These are phyloP conservation scores for Pheosia gnoma DNA, from an alignment of 2,888 invertebrate genomes.

Conservation along the genomic window DNA sequence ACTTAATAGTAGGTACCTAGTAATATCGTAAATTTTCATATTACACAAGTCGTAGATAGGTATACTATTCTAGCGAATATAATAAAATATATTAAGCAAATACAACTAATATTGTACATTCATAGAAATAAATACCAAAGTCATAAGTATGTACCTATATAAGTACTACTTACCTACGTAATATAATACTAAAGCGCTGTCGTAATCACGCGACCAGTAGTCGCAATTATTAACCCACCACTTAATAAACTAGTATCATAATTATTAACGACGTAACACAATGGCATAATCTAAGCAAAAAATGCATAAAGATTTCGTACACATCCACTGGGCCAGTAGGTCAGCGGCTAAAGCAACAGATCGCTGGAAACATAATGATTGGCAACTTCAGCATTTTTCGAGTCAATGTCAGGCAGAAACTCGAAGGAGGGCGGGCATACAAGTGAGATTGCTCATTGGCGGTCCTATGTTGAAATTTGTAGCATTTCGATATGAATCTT, in stretches of 20 bases:
- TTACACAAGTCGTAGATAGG: no score
- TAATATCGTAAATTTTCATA: no score
- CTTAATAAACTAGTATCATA: slow-evolving; percentile 26
- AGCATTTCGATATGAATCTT: not conserved
- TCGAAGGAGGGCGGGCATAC: not conserved
- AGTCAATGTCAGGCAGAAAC: slow-evolving; percentile 1
- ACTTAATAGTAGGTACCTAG: no score
- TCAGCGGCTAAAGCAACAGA: slow-evolving; percentile 29
- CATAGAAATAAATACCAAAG: no score
- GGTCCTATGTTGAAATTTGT: slow-evolving; percentile 1
- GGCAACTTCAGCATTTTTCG: not conserved
- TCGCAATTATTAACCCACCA: slow-evolving; percentile 28
- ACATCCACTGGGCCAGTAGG: slow-evolving; percentile 34
- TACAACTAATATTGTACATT: no score
- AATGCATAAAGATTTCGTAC: slow-evolving; percentile 30
- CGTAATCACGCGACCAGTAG: slow-evolving; percentile 30
- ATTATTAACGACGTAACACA: slow-evolving; percentile 25
- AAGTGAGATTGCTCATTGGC: not conserved
- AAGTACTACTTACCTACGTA: no score
- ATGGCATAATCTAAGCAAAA: slow-evolving; percentile 34
- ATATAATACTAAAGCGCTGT: slow-evolving; percentile 15
- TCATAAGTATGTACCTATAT: no score
- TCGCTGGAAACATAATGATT: slow-evolving; percentile 1
- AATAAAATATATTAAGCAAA: no score
- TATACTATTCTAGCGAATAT: no score